Evolutionary conservation across 2,797 vertebrate genomes (phyloP), one percentile per base, ranked within the genome.

Genomic region (Aeoliscus strigatus): DNA sequence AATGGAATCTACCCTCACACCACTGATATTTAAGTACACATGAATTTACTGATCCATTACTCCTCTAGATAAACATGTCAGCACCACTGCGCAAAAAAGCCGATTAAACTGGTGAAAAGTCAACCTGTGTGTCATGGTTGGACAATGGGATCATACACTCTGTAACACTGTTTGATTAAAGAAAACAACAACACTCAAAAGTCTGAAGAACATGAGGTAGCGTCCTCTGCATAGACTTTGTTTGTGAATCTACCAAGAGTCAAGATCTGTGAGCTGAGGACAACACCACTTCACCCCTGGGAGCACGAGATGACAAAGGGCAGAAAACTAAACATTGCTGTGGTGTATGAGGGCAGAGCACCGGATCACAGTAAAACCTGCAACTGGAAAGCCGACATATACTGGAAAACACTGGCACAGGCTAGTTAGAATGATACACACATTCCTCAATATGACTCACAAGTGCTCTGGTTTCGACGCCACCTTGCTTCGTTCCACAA

Each of bases 391-490:
- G 51, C 44, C 65, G 61, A 63, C 28, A 36, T 21, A 33, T 47
- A 56, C 47, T 35, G 60, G 55, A 74, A 77, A 79, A 51, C 66
- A 63, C 80, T 64, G 62, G 49, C 63, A 51, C 23, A 27, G 33
- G 56, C 52, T 70, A 45, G 66, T 52, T 66, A 44, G 49, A 73
- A 74, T 58, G 74, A 76, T 66, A 79, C 50, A 63, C 43, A 66
- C 64, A 74, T 72, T 75, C 76, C 63, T 55, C 34, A 58, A 41
- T 28, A 65, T 75, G 80, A 82, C 51, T 82, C 79, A 77, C 28
- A 32, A 33, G 56, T 28, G 47, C 58, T 51, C 43, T 24, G 49
- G 44, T 64, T 27, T 9, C 57, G 74, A 68, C 62, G 32, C 71
- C 73, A 73, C 71, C 61, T 78, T 53, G 35, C 28, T 66, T 63